Conservation (phyloP, 2,888 invertebrate species). For the Crematogaster levior region DNA sequence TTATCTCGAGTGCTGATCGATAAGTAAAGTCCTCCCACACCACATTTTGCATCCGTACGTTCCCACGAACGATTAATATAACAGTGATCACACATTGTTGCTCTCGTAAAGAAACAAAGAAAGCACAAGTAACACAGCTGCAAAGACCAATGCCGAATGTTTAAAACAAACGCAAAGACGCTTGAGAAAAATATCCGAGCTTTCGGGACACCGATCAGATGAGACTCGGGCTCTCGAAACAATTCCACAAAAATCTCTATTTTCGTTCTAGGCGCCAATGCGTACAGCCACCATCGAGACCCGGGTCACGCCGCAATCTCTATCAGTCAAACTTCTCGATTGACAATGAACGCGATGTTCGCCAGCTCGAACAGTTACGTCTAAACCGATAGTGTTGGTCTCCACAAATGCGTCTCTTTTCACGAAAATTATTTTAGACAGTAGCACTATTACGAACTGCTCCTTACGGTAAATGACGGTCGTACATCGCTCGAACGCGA, state of each 20-base stretch:
- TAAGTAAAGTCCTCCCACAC: not conserved
- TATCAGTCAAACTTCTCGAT: slow-evolving; percentile 82
- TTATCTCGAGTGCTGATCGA: slow-evolving; percentile 5
- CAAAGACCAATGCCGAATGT: not conserved
- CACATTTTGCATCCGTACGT: not conserved
- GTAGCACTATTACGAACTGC: not conserved
- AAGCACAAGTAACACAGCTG: not conserved
- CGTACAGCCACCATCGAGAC: slow-evolving; percentile 82
- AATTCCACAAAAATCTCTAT: slow-evolving; percentile 20
- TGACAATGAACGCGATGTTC: slow-evolving; percentile 61
- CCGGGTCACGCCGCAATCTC: slow-evolving; percentile 82
- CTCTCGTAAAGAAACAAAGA: not conserved
- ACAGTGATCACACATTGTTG: not conserved
- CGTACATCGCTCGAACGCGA: too few relatives aligned
- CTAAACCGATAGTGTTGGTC: not conserved
- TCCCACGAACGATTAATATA: not conserved
- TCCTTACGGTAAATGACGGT: too few relatives aligned
- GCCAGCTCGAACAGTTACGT: slow-evolving; percentile 25
- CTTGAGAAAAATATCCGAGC: not conserved
- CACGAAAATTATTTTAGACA: not conserved
- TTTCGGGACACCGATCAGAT: not conserved
- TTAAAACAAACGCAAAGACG: not conserved
- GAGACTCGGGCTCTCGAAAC: not conserved
- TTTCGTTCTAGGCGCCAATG: slow-evolving; percentile 80
- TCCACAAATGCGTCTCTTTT: not conserved